These are phyloP conservation scores for Lysandra coridon DNA, from an alignment of 2,888 invertebrate species.

Conservation along the genomic window DNA sequence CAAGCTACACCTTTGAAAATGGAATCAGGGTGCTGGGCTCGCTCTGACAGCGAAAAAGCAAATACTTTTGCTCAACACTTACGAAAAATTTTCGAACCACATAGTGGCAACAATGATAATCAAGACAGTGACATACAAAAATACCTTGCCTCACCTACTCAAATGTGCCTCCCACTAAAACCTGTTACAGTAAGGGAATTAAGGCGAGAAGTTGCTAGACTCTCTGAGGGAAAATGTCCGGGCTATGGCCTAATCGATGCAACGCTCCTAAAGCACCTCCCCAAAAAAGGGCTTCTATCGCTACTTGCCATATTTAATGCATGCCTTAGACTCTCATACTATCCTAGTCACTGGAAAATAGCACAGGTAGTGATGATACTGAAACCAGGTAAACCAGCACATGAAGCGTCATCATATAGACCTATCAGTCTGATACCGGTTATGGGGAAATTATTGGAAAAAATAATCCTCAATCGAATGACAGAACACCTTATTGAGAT, in stretches of 20 bases:
- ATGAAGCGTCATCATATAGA: neutral
- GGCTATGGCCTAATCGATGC: no score
- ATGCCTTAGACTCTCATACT: conserved; percentile 30
- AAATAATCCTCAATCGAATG: neutral
- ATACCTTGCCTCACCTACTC: neutral
- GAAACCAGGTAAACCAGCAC: neutral
- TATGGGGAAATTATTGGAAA: neutral
- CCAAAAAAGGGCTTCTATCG: neutral
- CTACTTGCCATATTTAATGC: neutral
- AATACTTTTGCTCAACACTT: no score
- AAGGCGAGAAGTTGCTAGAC: no score
- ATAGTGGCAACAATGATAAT: no score
- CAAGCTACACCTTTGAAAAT: neutral
- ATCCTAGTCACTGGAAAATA: conserved; percentile 31
- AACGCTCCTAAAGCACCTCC: no score
- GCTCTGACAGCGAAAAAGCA: no score
- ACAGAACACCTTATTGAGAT: neutral
- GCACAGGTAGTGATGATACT: neutral
- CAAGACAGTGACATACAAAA: no score
- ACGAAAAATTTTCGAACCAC: no score
- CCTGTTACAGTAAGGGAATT: neutral
- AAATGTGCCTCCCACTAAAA: conserved; percentile 27
- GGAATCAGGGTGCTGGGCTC: neutral
- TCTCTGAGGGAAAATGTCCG: no score
- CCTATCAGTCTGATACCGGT: neutral